A percentile compares a stretch with the other conserved stretches of the same genome.
phyloP scores from a whole-genome alignment of 2,113 vertebrate species.

The Pagrus major region DNA sequence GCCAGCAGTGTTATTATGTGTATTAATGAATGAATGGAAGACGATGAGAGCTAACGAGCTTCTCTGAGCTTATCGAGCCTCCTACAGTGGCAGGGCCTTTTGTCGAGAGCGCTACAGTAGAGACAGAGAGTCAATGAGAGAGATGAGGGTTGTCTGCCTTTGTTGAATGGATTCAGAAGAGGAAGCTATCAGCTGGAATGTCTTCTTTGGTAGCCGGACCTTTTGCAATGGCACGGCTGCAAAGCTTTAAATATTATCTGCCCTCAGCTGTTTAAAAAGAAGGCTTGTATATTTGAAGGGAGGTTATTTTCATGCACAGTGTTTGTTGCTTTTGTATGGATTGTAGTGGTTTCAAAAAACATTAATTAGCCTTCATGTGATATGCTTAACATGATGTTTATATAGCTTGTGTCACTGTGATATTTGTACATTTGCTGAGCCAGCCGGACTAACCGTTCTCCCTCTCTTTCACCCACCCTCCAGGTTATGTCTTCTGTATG shows the following conservation, averaged over 20 bases:
- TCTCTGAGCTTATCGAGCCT: slow-evolving; percentile 58
- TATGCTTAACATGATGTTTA: background rate
- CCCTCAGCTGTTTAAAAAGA: background rate
- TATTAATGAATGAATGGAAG: slow-evolving; percentile 80
- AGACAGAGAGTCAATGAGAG: slow-evolving; percentile 28
- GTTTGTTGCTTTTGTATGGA: background rate
- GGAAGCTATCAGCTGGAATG: slow-evolving; percentile 22
- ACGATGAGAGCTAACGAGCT: slow-evolving; percentile 70
- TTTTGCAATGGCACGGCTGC: background rate
- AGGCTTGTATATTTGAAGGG: background rate
- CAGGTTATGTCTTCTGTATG: slow-evolving; percentile 98
- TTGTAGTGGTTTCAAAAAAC: background rate
- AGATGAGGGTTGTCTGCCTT: slow-evolving; percentile 31
- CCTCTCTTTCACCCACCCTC: background rate
- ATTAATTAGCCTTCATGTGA: background rate
- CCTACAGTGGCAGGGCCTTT: slow-evolving; percentile 38
- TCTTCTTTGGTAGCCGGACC: slow-evolving; percentile 19
- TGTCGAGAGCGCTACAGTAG: slow-evolving; percentile 38
- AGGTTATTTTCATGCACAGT: background rate
- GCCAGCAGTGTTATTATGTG: slow-evolving; percentile 73
- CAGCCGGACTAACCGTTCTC: background rate
- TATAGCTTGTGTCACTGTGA: background rate
- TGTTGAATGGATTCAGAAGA: slow-evolving; percentile 41
- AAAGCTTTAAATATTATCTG: slow-evolving; percentile 1
- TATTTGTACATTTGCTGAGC: background rate